Evolutionary conservation across 2,888 invertebrate species (phyloP), one percentile per base, ranked within the genome.

Genomic region (Eumerus sabulonum): DNA sequence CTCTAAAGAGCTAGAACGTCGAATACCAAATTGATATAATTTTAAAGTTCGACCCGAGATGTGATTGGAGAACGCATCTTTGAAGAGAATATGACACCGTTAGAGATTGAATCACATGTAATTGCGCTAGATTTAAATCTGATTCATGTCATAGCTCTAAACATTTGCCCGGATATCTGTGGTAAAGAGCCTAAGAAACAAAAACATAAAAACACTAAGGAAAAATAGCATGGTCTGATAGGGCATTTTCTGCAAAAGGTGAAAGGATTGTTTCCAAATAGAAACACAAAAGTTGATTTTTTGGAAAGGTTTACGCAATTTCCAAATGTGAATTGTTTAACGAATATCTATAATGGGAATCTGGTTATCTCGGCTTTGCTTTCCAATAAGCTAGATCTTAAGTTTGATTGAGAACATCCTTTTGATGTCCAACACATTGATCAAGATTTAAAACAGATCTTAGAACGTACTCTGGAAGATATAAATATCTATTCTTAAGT

Each of bases 81-180:
- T 84, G 91, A 92, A 72, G 91, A 92, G 83, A 91, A 93, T 68
- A 88, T 93, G 60, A 92, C 93, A 2, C 93, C 94, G 0, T 89
- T 92, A 1, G 91, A 92, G 84, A 91, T 95, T 67, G 95, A 95
- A 85, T 89, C 90, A 0, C 91, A 93, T 83, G 94, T 94, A 73
- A 90, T 91, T 38, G 92, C 92, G 82, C 87, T 95, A 14, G 93
- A 94, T 85, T 91, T 95, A 1, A 94, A 95, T 90, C 90, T 94
- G 62, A 92, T 94, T 56, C 93, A 94, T 83, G 93, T 93, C 82
- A 91, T 95, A 11, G 92, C 94, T 1, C 88, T 93, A 1, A 94
- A 93, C 86, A 93, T 93, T 84, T 94, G 94, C 82, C 94, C 94
- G 0, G 92, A 86, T 64, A 74, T 87, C 12, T 77, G 68, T 18